phyloP scores from a whole-genome alignment of 2,113 vertebrate genomes.

The Ranitomeya variabilis region DNA sequence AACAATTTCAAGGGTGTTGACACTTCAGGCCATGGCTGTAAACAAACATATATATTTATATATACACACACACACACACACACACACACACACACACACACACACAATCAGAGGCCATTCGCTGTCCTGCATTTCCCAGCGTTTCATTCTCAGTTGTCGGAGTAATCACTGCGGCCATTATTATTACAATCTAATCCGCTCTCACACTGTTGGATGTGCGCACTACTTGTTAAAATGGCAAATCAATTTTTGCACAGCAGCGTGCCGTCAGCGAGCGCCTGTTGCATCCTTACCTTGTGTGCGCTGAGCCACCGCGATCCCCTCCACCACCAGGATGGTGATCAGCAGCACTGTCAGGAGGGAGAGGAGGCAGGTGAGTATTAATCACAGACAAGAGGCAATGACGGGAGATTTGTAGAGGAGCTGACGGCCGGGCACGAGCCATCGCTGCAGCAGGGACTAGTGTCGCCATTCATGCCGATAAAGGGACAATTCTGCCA shows the following conservation, averaged over 20 bases:
- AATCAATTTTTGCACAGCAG: neutral
- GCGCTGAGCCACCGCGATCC: constrained; percentile 92
- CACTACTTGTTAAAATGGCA: neutral
- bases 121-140: neutral
- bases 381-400: neutral
- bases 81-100: too few species aligned
- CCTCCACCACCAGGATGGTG: constrained; percentile 90
- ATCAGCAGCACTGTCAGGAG: constrained; percentile 84
- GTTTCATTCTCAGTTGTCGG: neutral
- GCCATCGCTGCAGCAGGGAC: neutral
- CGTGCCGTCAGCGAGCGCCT: neutral
- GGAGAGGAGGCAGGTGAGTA: constrained; percentile 57
- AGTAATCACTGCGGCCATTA: constrained; percentile 24
- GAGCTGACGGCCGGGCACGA: neutral
- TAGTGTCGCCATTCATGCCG: neutral
- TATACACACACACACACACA: too few species aligned
- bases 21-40: too few species aligned
- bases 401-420: neutral
- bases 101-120: neutral
- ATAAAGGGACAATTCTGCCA: too few species aligned
- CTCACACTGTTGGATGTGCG: neutral
- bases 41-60: too few species aligned
- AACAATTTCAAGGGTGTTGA: too few species aligned
- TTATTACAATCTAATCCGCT: constrained; percentile 18
- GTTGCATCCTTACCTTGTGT: constrained; percentile 80